phyloP scores from a whole-genome alignment of 2,797 vertebrate genomes.

The Steatocranus sp. region DNA sequence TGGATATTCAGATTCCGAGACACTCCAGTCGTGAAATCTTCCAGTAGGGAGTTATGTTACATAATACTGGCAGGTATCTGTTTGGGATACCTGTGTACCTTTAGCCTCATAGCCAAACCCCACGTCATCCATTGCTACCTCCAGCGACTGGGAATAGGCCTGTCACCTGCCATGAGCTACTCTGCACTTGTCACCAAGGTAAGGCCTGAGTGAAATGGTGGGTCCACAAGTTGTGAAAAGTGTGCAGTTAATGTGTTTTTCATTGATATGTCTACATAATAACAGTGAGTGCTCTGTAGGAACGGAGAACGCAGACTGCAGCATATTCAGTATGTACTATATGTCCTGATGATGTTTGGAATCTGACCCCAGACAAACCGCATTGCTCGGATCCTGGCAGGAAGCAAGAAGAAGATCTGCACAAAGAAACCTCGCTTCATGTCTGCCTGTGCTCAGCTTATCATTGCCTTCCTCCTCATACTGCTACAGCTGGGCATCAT shows the following conservation, averaged over 20 bases:
- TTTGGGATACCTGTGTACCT: constrained; percentile 94
- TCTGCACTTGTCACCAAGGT: constrained; percentile 95
- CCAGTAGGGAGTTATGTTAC: constrained; percentile 95
- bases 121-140: constrained; percentile 93
- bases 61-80: constrained; percentile 96
- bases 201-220: background rate
- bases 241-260: background rate
- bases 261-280: background rate
- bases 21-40: constrained; percentile 97
- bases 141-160: constrained; percentile 91
- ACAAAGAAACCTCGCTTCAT: constrained; percentile 99
- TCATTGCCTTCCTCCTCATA: constrained; percentile 95
- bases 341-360: background rate
- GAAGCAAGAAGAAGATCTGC: constrained; percentile 99
- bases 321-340: background rate
- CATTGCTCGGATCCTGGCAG: constrained; percentile 95
- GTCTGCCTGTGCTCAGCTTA: constrained; percentile 96
- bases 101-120: constrained; percentile 93
- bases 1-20: constrained; percentile 76
- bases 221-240: background rate
- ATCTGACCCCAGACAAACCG: constrained; percentile 72
- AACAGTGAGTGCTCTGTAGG: background rate
- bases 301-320: background rate
- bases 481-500: constrained; percentile 95
- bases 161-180: constrained; percentile 98